Conservation (phyloP, 2,797 vertebrate genomes). For the Girardinus metallicus region DNA sequence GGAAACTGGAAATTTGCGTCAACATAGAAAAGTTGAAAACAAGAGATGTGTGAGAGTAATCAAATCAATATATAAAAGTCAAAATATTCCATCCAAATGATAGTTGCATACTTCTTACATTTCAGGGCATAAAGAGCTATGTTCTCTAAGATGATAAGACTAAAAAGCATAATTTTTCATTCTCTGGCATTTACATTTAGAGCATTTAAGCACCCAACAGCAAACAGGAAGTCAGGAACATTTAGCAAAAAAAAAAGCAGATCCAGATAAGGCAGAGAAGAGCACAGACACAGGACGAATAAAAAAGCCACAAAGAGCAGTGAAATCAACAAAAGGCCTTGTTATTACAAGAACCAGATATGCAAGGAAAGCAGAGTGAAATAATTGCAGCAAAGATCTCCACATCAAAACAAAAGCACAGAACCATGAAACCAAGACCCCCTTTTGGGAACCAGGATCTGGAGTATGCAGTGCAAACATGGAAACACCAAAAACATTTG, state of each 20-base stretch:
- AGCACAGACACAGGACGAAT: not conserved
- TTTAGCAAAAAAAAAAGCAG: not conserved
- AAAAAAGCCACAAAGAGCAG: not conserved
- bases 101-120: not conserved
- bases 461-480: not conserved
- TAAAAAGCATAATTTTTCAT: not conserved
- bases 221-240: not conserved
- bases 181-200: not conserved
- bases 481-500: not conserved
- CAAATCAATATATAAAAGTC: not conserved
- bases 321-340: not conserved
- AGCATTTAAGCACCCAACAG: not conserved
- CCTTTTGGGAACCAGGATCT: not conserved
- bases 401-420: not conserved
- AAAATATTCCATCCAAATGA: not conserved
- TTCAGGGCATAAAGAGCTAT: not conserved
- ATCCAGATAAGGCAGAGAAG: not conserved
- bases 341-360: not conserved
- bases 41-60: not conserved
- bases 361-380: not conserved
- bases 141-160: not conserved
- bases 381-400: not conserved
- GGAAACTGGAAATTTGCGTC: not conserved
- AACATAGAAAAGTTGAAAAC: not conserved
- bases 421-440: not conserved